Base-by-base conservation (phyloP, 2,113 vertebrate species). In the Myotis yumanensis region DNA sequence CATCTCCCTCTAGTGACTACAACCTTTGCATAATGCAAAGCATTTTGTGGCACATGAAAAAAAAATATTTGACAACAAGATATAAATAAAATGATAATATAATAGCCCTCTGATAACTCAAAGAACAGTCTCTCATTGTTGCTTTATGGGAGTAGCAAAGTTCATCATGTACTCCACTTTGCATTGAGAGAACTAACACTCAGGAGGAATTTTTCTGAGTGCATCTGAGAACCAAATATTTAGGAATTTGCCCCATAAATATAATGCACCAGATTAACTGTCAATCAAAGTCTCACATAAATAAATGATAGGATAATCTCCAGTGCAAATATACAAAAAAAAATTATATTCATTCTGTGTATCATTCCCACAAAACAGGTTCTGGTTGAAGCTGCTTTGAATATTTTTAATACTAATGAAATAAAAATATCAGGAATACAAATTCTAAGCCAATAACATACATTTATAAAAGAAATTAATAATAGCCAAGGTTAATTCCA, bases 1-100 rank as follows among this genome's bases (percentile, higher is more conserved):
- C 64, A 93, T 89, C 97, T 96, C 92, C 96, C 95, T 96, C 96
- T 96, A 95, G 85, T 93, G 95, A 96, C 87, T 73, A 66, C 88
- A 93, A 81, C 16, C 46, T 91, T 90, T 72, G 25, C 17, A 76
- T 71, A 43, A 4, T 28, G 0, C 51, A 77, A 59, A 43, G 40
- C 69, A 40, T 85, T 18, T 14, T 25, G 9, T 32, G 40, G 12
- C 52, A 82, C 11, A 76, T 15, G 22, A 92, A n/a, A 72, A 96
- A 89, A 89, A 7, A 93, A 73, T 77, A 73, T 77, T 86, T 94
- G 46, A 16, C 46, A 73, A 32, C 85, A 90, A 62, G 40, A 83
- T 40, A 48, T 43, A 72, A 43, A 82, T 83, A 12, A 83, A 94
- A 81, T 62, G 3, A n/a, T 51, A 87, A 83, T 76, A 23, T 35